Conservation (phyloP, 2,888 invertebrate genomes). For the Hymenopus coronatus region DNA sequence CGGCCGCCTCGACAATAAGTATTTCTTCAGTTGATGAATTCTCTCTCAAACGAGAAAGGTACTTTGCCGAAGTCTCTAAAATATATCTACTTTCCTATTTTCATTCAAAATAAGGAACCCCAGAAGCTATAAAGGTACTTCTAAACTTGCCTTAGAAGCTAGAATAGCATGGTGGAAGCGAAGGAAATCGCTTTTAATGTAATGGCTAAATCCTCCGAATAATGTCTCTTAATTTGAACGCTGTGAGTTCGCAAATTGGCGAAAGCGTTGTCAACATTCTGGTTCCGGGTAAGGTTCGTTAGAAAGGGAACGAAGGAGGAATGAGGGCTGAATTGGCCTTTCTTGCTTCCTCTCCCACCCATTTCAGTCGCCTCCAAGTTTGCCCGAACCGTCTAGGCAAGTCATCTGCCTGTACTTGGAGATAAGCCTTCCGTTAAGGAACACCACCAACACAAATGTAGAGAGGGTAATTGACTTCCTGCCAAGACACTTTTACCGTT, state of each 20-base stretch:
- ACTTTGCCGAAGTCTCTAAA: background rate
- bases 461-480: background rate
- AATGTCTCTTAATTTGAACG: background rate
- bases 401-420: background rate
- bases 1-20: no score
- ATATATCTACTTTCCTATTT: background rate
- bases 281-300: background rate
- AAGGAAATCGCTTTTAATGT: background rate
- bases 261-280: background rate
- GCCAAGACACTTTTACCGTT: background rate
- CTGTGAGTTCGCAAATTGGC: background rate
- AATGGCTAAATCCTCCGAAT: background rate
- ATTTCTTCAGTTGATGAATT: no score
- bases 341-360: background rate
- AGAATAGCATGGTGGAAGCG: background rate
- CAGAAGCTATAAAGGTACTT: background rate
- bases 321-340: background rate
- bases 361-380: background rate
- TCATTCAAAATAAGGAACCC: background rate
- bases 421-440: background rate
- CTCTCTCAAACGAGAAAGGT: no score
- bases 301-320: background rate
- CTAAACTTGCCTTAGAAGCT: background rate
- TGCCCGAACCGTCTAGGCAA: background rate
- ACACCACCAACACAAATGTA: background rate